These are phyloP conservation scores for Molossus molossus DNA, from an alignment of 2,797 vertebrate genomes.

Conservation along the genomic window DNA sequence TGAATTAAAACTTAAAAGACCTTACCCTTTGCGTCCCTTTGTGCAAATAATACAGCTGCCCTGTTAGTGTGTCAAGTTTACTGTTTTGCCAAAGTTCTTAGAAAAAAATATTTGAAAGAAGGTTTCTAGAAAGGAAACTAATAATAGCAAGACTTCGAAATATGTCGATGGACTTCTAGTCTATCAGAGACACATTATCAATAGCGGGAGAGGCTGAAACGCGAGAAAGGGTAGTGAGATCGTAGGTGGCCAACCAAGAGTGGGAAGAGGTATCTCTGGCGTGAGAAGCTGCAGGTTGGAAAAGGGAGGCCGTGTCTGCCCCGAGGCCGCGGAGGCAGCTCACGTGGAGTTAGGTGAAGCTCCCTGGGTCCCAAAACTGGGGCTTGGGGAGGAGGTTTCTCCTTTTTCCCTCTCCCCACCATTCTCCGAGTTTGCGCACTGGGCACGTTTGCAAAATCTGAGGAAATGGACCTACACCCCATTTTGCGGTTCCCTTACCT, in stretches of 20 bases:
- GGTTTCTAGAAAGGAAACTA: slow-evolving; percentile 68
- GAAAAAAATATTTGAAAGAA: slow-evolving; percentile 23
- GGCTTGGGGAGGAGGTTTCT: neutral
- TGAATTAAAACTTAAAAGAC: neutral
- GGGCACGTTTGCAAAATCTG: neutral
- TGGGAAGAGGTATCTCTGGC: neutral
- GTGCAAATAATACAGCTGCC: slow-evolving; percentile 1
- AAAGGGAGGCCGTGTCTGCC: neutral
- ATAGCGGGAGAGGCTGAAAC: slow-evolving; percentile 44
- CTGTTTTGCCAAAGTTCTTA: slow-evolving; percentile 2
- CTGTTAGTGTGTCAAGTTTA: neutral
- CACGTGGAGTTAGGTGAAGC: accelerated
- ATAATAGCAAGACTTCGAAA: slow-evolving; percentile 66
- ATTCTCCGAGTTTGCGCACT: neutral
- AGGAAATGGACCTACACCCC: neutral
- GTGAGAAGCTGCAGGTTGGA: neutral
- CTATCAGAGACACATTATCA: slow-evolving; percentile 2
- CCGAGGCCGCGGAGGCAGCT: neutral
- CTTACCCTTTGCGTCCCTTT: neutral
- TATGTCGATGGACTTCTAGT: slow-evolving; percentile 50
- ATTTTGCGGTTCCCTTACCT: neutral
- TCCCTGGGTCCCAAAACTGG: neutral
- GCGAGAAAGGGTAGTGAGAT: neutral
- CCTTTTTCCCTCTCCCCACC: neutral
- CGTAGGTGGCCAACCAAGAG: neutral